Evolutionary conservation across 2,888 invertebrate species (phyloP), one percentile per base, ranked within the genome.

Genomic region (Steinernema scapterisci): DNA sequence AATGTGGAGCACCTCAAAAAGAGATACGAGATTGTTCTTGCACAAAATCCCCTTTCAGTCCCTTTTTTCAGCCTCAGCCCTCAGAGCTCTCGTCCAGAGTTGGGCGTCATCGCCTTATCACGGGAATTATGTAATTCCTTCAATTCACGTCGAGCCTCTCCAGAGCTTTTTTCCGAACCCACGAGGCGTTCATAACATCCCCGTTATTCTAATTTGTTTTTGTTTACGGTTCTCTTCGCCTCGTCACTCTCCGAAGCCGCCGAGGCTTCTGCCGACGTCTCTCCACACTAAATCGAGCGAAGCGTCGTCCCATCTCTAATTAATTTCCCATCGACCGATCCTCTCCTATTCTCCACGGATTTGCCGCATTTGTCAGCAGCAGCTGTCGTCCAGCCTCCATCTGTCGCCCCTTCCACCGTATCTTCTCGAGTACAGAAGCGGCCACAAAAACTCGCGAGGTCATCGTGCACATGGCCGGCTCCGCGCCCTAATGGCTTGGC

Each of bases 301-400:
- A 11, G 23, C 48, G 13, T 25, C 54, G 21, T 21, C 54, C 21
- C 54, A 13, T 13, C 63, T 54, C 63, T 63, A 63, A 63, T 63
- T 63, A 63, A 63, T 63, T 63, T 63, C 27, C 63, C 63, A 31
- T 63, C 63, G 63, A 63, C 63, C 25, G 25, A 25, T 63, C 63
- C 19, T 3, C 48, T 19, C 38, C 38, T 38, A 48, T 48, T 48
- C 48, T 48, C 48, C 48, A n/a, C 63, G 27, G 63, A 63, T 63
- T 63, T 54, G 54, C 23, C 54, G 54, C 54, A 54, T 54, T 63
- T 63, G 63, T 63, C 63, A 31, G 31, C 63, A 25, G 31, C 63
- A 63, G 63, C 63, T 63, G 63, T 63, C 63, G 31, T 38, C 38
- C 38, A 38, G 5, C 31, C 38, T 38, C 63, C 63, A 63, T 27